Base-by-base conservation (phyloP, 2,797 vertebrate genomes). In the Babyrousa celebensis region DNA sequence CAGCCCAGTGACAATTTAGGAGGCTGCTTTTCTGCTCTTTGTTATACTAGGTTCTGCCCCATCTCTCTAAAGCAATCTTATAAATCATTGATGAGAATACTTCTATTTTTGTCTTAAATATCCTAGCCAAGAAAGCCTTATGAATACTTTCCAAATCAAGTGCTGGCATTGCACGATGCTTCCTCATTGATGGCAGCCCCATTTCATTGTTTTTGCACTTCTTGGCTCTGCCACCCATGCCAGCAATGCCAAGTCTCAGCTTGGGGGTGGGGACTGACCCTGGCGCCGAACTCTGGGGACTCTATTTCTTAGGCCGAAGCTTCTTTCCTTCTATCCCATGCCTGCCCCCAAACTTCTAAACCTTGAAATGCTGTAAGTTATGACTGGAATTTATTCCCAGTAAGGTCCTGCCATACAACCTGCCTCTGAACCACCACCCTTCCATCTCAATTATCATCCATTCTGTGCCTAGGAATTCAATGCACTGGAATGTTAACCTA, bases 81-180 rank as follows among this genome's bases (percentile, higher is more conserved):
- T 99, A 98, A 98, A 99, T 98, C 98, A 98, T 98, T 98, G 98
- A 99, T 97, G 97, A 98, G 97, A 97, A 98, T 97, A 93, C 91
- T 98, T 98, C 98, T 98, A 98, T 98, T 98, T 98, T 98, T 98
- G 94, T 95, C 84, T 98, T 93, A 98, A 96, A 98, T 96, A 98
- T 89, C 54, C 93, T 91, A 97, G 98, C 97, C 98, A 97, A 98
- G 96, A 96, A 97, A 98, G 93, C 93, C 96, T 96, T 97, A 98
- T 97, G 96, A 97, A 97, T 98, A 98, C 97, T 97, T 98, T 98
- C 97, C 96, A 98, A 98, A 98, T 98, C 98, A 97, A 97, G 96
- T 95, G 97, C 97, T 98, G 97, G 97, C 97, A 98, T 98, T 97
- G 96, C 89, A 92, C 14, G 97, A 96, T 88, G 95, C 96, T 96